Conservation (phyloP, 2,888 invertebrate genomes). For the Xanthorhoe designata region DNA sequence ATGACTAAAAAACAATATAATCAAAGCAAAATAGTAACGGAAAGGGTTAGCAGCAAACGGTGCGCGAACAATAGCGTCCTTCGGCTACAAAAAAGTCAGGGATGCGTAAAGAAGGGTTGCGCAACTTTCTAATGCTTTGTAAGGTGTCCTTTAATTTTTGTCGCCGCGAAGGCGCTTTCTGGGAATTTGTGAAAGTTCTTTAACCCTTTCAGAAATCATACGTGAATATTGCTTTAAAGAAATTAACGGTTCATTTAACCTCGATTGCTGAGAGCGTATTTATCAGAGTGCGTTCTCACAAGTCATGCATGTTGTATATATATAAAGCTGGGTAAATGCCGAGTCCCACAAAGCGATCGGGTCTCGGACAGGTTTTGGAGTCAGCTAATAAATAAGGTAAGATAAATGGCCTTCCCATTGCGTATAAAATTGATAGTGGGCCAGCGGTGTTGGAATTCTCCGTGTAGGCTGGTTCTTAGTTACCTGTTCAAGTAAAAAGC, state of each 20-base stretch:
- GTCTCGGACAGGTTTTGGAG: slow-evolving; percentile 78
- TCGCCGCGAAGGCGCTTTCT: slow-evolving; percentile 63
- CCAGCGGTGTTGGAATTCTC: slow-evolving; percentile 73
- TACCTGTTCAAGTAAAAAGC: slow-evolving; percentile 55
- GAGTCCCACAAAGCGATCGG: slow-evolving; percentile 67
- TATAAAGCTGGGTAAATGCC: slow-evolving; percentile 68
- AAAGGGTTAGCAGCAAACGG: slow-evolving; percentile 80
- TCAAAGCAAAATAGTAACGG: slow-evolving; percentile 71
- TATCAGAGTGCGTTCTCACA: slow-evolving; percentile 52
- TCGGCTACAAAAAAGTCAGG: slow-evolving; percentile 71
- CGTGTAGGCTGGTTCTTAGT: slow-evolving; percentile 68
- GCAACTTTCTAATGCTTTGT: slow-evolving; percentile 84
- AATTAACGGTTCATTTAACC: slow-evolving; percentile 61
- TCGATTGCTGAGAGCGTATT: slow-evolving; percentile 56
- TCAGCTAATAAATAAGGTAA: slow-evolving; percentile 83
- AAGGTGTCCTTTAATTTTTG: slow-evolving; percentile 68
- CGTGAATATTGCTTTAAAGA: slow-evolving; percentile 49
- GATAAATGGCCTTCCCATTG: slow-evolving; percentile 83
- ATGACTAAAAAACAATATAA: slow-evolving; percentile 66
- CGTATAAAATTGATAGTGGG: slow-evolving; percentile 83
- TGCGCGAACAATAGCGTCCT: slow-evolving; percentile 72
- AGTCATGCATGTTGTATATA: slow-evolving; percentile 52
- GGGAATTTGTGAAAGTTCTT: slow-evolving; percentile 75
- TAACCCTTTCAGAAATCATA: slow-evolving; percentile 63
- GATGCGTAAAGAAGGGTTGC: slow-evolving; percentile 80